phyloP scores from a whole-genome alignment of 2,888 invertebrate species.

The Rhopalosiphum nymphaeae region DNA sequence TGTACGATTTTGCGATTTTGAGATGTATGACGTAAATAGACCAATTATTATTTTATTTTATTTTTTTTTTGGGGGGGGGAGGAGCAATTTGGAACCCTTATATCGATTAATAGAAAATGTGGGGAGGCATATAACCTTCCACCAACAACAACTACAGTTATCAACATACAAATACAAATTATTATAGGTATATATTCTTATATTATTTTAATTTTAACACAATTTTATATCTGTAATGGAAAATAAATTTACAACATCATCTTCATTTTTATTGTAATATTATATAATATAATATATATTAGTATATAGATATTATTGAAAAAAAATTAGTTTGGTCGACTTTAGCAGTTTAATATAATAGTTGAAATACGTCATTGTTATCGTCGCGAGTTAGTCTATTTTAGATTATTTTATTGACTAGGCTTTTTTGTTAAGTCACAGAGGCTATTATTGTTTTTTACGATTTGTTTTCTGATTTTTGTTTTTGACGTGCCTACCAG shows the following conservation, averaged over 20 bases:
- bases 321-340: not conserved
- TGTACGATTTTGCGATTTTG: not conserved
- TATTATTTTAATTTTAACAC: not conserved
- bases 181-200: not conserved
- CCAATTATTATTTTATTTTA: not conserved
- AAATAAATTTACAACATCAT: not conserved
- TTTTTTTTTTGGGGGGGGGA: not conserved
- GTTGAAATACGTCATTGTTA: not conserved
- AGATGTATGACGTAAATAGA: not conserved
- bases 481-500: not conserved
- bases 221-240: not conserved
- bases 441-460: not conserved
- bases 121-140: not conserved
- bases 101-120: not conserved
- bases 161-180: not conserved
- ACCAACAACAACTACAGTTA: not conserved
- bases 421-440: not conserved
- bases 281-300: too few relatives aligned
- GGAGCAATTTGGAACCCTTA: not conserved
- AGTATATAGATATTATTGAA: too few relatives aligned
- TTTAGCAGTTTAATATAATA: not conserved
- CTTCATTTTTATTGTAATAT: not conserved
- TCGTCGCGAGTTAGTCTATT: not conserved
- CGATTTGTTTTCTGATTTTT: not conserved
- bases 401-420: not conserved